Percentiles rank a stretch among this genome's conserved stretches.
phyloP scores from a whole-genome alignment of 1,140 invertebrate species.

The Trichoplusia ni region DNA sequence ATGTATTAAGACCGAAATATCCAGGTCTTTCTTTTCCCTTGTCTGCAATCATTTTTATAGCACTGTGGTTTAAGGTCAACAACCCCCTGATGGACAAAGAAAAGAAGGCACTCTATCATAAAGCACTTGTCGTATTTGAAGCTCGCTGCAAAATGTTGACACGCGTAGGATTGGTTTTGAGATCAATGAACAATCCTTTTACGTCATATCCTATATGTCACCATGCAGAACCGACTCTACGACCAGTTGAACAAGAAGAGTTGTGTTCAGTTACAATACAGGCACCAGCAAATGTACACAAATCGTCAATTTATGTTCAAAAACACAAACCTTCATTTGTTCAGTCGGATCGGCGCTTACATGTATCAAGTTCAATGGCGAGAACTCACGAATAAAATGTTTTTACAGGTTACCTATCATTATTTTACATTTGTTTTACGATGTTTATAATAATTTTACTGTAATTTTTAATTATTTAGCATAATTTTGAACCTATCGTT shows the following conservation, averaged over 20 bases:
- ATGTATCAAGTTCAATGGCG: too few species aligned
- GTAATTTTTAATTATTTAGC: too few species aligned
- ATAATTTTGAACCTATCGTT: too few species aligned
- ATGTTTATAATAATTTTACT: too few species aligned
- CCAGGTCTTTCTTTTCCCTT: conserved; percentile 74
- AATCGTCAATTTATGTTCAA: neutral
- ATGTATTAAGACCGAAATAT: conserved; percentile 81
- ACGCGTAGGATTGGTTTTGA: conserved; percentile 67
- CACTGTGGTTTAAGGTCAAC: conserved; percentile 80
- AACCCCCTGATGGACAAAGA: conserved; percentile 60
- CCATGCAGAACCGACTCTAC: neutral
- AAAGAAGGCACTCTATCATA: conserved; percentile 60
- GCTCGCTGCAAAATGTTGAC: conserved; percentile 64
- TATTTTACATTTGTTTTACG: too few species aligned
- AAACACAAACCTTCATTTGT: neutral
- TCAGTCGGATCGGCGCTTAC: too few species aligned
- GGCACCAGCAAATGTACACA: neutral
- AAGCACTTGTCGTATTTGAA: conserved; percentile 64
- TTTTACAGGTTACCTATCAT: too few species aligned
- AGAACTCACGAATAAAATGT: too few species aligned
- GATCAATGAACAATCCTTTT: conserved; percentile 75
- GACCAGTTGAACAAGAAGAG: neutral
- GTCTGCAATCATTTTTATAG: conserved; percentile 81
- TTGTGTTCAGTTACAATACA: neutral
- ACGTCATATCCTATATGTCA: conserved; percentile 69